Conservation (phyloP, 35 echinoderm and acorn worm genomes). For the Ophiothrix spiculata region DNA sequence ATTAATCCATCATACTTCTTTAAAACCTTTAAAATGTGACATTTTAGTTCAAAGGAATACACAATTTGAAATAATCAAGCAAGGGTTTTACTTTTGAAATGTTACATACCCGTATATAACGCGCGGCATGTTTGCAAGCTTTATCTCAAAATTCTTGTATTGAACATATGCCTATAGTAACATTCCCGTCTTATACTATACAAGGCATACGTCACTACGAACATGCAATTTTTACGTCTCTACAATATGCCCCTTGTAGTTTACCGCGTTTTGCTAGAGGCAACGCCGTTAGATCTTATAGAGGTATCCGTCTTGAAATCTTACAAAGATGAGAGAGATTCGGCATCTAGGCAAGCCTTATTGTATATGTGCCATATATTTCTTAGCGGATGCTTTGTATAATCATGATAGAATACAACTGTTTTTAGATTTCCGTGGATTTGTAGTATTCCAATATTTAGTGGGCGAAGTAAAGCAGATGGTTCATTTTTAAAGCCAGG, state of each 20-base stretch:
- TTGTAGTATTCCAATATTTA: no score
- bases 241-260: neutral
- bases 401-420: constrained; percentile 10
- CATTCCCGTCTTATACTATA: neutral
- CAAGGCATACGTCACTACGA: neutral
- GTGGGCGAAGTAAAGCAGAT: no score
- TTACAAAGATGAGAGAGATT: constrained; percentile 9
- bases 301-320: neutral
- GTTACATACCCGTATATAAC: neutral
- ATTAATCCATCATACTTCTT: neutral
- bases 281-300: neutral
- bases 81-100: neutral
- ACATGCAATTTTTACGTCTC: neutral
- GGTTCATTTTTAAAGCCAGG: no score
- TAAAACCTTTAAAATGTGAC: neutral
- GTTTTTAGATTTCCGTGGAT: neutral
- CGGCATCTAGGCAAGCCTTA: neutral
- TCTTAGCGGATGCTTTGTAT: neutral
- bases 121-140: neutral
- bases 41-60: constrained; percentile 2
- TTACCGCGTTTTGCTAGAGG: neutral
- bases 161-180: neutral
- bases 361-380: neutral
- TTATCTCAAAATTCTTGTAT: neutral
- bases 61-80: neutral